These are phyloP conservation scores for Rutpela maculata DNA, from an alignment of 2,888 invertebrate genomes.

Conservation along the genomic window DNA sequence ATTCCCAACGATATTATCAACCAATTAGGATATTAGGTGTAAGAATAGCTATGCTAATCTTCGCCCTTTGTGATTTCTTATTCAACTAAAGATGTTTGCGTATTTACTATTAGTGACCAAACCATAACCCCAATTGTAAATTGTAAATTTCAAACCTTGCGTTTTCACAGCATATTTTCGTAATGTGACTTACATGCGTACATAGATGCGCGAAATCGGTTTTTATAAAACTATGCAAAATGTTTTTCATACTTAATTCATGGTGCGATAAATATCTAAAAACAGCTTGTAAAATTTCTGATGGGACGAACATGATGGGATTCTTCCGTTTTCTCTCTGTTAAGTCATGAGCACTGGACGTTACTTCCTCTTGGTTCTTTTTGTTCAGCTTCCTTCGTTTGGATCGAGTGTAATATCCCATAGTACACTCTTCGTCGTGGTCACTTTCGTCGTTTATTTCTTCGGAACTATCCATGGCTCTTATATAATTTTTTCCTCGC, in stretches of 20 bases:
- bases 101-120: too few species aligned
- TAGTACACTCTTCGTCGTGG: constrained; percentile 42
- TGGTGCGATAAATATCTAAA: constrained; percentile 65
- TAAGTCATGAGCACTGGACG: constrained; percentile 35
- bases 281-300: constrained; percentile 66
- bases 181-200: neutral
- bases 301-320: constrained; percentile 65
- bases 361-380: constrained; percentile 57
- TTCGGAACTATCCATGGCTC: constrained; percentile 55
- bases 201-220: neutral
- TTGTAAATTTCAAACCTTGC: too few species aligned
- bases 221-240: constrained; percentile 5
- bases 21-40: too few species aligned
- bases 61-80: too few species aligned
- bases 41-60: too few species aligned
- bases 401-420: constrained; percentile 54
- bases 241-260: constrained; percentile 64
- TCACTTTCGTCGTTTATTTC: constrained; percentile 63
- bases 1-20: too few species aligned
- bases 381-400: constrained; percentile 59
- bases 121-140: too few species aligned
- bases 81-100: too few species aligned
- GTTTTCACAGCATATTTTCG: too few species aligned
- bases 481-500: constrained; percentile 26
- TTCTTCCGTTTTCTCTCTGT: constrained; percentile 60